Conservation (phyloP, 2,797 vertebrate species). For the Hipposideros larvatus region DNA sequence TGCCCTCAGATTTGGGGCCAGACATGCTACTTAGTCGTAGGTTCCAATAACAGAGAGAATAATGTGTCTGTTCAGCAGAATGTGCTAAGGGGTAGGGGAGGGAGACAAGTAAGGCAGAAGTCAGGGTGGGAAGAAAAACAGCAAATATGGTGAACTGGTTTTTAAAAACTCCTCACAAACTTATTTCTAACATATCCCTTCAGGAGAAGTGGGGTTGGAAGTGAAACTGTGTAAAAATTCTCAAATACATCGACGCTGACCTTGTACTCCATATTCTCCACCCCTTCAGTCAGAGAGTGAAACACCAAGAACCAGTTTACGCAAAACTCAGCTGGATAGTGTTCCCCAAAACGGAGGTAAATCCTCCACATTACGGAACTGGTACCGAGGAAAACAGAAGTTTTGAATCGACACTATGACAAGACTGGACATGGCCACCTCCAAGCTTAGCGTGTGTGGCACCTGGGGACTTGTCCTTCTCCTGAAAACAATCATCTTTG, state of each 20-base stretch:
- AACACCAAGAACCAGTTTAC: no score
- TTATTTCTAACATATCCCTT: neutral
- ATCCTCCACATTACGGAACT: neutral
- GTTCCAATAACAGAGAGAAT: rapidly evolving
- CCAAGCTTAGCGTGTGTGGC: rapidly evolving
- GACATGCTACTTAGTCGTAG: rapidly evolving
- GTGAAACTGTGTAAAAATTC: neutral
- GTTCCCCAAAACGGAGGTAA: neutral
- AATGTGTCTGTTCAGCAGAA: neutral
- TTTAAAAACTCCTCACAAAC: neutral
- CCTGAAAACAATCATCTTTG: neutral
- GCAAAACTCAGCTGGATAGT: rapidly evolving
- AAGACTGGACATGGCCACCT: rapidly evolving
- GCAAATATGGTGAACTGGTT: neutral
- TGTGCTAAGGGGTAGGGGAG: rapidly evolving
- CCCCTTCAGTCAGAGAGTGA: rapidly evolving
- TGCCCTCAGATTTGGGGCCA: no score
- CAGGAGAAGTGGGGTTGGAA: neutral
- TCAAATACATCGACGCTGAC: rapidly evolving
- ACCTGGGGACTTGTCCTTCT: neutral
- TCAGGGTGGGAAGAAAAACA: neutral
- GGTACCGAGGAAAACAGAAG: neutral
- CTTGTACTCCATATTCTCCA: rapidly evolving
- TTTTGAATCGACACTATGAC: rapidly evolving
- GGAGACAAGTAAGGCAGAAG: neutral